Base-by-base conservation (phyloP, 2,888 invertebrate genomes). In the Pseudanteris insignis region DNA sequence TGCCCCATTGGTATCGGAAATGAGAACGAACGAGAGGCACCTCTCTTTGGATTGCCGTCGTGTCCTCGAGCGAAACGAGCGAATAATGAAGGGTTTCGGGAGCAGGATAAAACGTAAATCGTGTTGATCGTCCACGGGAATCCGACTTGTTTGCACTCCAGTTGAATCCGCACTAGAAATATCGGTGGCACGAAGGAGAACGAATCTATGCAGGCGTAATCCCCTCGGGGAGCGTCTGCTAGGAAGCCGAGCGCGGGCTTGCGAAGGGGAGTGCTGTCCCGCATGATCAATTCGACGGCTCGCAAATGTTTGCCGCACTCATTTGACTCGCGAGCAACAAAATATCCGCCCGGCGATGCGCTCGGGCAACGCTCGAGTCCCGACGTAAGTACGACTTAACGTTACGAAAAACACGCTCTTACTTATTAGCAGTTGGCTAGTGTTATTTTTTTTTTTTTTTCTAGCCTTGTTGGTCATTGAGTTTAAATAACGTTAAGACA, bases 71-170 rank as follows among this genome's bases (percentile, higher is more conserved):
- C 53, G 54, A 66, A 65, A 68, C 65, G 66, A 67, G 67, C 67
- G 67, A 70, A 74, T 73, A 73, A 72, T 73, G 70, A 71, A 67
- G 65, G 66, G 65, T 61, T 67, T 60, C 55, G 63, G 63, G 61
- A 64, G 53, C 63, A 44, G 41, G 69, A 67, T 69, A 66, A 70
- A 73, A 71, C 67, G 67, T 47, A 66, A 67, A 70, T 62, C 70
- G 61, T 68, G 70, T 69, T 64, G 62, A 63, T 54, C 61, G 61
- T 60, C 63, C 63, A 50, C 41, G 62, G 54, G 58, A 62, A 59
- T 58, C 48, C 36, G 38, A 15, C 29, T 43, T 63, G 57, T 63
- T 63, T 63, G 62, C 62, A 33, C 57, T 58, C 34, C 33, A 54
- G 63, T 54, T 54, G 58, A 38, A 48, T 43, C 58, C 38, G 33